These are phyloP conservation scores for Nomada ferruginata DNA, from an alignment of 2,888 invertebrate genomes.

Conservation along the genomic window DNA sequence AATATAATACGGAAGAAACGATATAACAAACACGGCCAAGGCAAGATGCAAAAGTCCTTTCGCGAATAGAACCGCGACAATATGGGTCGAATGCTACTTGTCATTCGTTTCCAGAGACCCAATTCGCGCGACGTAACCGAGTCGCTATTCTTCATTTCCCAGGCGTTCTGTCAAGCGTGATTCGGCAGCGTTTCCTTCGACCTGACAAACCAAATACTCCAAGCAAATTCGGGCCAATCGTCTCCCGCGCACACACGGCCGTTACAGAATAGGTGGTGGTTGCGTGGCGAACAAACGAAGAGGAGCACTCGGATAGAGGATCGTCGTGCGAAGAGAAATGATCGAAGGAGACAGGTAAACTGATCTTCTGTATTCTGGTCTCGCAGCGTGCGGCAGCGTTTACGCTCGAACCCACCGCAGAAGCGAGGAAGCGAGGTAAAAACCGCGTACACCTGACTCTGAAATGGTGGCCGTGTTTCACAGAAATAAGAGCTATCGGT, in stretches of 20 bases:
- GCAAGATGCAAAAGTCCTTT: not conserved
- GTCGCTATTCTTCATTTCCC: slow-evolving; percentile 34
- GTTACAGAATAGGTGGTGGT: slow-evolving; percentile 16
- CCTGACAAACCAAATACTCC: slow-evolving; percentile 48
- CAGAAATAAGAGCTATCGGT: not conserved
- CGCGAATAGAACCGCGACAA: slow-evolving; percentile 3
- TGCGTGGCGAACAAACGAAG: slow-evolving; percentile 25
- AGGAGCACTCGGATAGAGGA: not conserved
- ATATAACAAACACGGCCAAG: not conserved
- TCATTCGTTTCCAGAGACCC: slow-evolving; percentile 30
- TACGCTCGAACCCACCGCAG: slow-evolving; percentile 58
- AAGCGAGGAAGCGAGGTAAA: slow-evolving; percentile 61
- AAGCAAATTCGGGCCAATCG: slow-evolving; percentile 57
- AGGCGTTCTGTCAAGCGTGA: slow-evolving; percentile 28
- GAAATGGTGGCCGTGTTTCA: slow-evolving; percentile 10
- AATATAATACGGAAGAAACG: too few species aligned
- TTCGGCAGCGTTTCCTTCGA: slow-evolving; percentile 29
- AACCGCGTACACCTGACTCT: not conserved
- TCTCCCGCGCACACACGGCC: slow-evolving; percentile 19
- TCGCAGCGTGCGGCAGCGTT: slow-evolving; percentile 50
- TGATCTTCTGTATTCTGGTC: slow-evolving; percentile 65
- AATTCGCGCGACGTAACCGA: slow-evolving; percentile 22
- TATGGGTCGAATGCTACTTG: slow-evolving; percentile 31
- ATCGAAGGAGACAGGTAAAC: slow-evolving; percentile 53
- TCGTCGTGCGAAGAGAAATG: slow-evolving; percentile 15